Conservation (phyloP, 2,888 invertebrate genomes). For the Pristionchus exspectatus region DNA sequence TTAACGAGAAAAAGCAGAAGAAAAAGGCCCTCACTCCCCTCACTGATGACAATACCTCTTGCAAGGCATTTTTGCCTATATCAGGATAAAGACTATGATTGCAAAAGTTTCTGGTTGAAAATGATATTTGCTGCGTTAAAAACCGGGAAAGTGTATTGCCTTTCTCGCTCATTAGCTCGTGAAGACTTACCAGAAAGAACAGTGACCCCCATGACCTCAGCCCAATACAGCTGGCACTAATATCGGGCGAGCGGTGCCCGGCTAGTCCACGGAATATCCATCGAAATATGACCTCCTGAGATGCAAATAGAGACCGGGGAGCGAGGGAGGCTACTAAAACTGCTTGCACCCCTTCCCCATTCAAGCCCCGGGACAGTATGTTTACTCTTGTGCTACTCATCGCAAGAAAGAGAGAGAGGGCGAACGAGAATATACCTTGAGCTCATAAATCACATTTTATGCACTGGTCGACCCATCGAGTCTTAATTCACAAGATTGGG, state of each 20-base stretch:
- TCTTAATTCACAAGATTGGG: neutral
- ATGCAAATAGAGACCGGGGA: constrained; percentile 28
- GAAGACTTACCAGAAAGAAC: no score
- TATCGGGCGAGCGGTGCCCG: neutral
- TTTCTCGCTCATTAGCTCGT: no score
- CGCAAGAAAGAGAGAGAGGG: neutral
- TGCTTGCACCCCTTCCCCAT: constrained; percentile 17
- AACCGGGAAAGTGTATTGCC: no score
- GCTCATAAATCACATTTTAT: constrained; percentile 18
- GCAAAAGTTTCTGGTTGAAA: no score
- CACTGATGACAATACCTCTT: no score
- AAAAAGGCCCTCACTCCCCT: no score
- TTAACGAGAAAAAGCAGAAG: no score
- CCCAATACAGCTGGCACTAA: constrained; percentile 42
- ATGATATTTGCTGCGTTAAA: no score
- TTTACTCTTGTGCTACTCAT: constrained; percentile 32
- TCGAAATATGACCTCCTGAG: constrained; percentile 49
- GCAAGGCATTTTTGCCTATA: neutral
- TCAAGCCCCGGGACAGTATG: constrained; percentile 12
- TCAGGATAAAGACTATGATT: neutral
- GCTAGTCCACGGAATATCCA: constrained; percentile 34
- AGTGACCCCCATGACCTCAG: neutral
- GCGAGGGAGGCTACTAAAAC: constrained; percentile 31
- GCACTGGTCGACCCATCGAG: neutral
- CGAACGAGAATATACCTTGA: neutral